Base-by-base conservation (phyloP, 2,888 invertebrate genomes). In the Myopa testacea region DNA sequence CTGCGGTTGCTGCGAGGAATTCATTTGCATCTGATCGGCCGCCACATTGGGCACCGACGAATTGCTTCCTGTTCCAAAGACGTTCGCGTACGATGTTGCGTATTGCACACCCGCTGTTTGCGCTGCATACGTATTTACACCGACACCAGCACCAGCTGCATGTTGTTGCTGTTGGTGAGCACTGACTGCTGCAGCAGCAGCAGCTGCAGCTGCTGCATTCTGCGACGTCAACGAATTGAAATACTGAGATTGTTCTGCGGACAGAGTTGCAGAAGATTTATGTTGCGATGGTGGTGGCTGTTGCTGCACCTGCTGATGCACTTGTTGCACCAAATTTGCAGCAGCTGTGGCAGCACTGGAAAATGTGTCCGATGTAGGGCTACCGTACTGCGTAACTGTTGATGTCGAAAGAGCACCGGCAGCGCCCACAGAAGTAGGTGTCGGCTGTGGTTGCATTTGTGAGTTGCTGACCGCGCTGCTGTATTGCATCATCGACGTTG, bases 211-310 rank as follows among this genome's bases (percentile, higher is more conserved):
- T 10, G 82, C 82, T 14, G 82, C 82, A 82, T 84, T 86, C 79
- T 90, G 90, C 77, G 89, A 87, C 78, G 89, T 85, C 82, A 90
- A 84, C 75, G 89, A 89, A 85, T 89, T 91, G 78, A 93, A 90
- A 89, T 93, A 93, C 90, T 93, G 93, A 86, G 92, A 91, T 89
- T 93, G 92, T 84, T 92, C 92, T 70, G 92, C 92, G 76, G 91
- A 91, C 81, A 93, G 86, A 67, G 91, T 91, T 34, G 92, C 92
- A 52, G 90, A 88, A 88, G 92, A 90, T 80, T 91, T 92, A 86
- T 92, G 90, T 16, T 92, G 92, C 88, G 91, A 91, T 40, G 75
- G 77, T 38, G 79, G 67, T 63, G 79, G 82, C 40, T 75, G 78
- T 38, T 79, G 69, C 68, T 79, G 82, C 75, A 79, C 84, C 80